A percentile compares a stretch with the other conserved stretches of the same genome.
Conservation (phyloP, 2,113 vertebrate species). For the Prietella phreatophila region DNA sequence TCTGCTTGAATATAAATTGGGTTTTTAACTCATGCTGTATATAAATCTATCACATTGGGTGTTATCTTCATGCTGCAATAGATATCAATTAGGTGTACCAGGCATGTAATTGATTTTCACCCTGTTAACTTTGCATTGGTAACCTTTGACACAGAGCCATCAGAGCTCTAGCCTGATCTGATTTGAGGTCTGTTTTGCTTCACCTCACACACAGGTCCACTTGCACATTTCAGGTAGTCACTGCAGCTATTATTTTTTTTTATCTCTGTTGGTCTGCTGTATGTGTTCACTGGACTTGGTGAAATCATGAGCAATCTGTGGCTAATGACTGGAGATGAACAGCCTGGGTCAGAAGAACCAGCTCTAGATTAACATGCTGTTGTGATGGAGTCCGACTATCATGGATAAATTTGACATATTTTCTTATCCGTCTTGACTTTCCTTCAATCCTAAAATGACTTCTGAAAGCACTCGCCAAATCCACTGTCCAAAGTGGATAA, state of each 20-base stretch:
- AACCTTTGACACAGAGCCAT: constrained; percentile 59
- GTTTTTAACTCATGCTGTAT: constrained; percentile 51
- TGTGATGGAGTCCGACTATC: constrained; percentile 5
- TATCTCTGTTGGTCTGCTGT: no score
- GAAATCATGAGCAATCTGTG: constrained; percentile 21
- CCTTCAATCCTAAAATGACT: background rate
- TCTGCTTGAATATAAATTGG: constrained; percentile 53
- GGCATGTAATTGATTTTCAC: constrained; percentile 78
- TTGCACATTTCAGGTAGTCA: constrained; percentile 38
- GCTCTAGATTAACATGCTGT: background rate
- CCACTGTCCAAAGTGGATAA: background rate
- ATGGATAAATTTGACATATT: background rate
- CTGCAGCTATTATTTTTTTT: background rate
- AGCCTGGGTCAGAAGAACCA: constrained; percentile 13
- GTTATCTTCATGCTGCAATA: constrained; percentile 70
- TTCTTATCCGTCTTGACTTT: background rate
- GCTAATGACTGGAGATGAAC: constrained; percentile 5
- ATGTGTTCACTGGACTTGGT: background rate
- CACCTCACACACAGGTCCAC: constrained; percentile 57
- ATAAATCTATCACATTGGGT: constrained; percentile 58
- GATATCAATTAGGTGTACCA: constrained; percentile 75
- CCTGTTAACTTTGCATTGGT: constrained; percentile 67
- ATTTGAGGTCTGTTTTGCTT: constrained; percentile 54
- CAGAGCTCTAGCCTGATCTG: constrained; percentile 39
- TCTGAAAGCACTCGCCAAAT: background rate